Conservation (phyloP, 2,888 invertebrate genomes). For the Dione vanillae region DNA sequence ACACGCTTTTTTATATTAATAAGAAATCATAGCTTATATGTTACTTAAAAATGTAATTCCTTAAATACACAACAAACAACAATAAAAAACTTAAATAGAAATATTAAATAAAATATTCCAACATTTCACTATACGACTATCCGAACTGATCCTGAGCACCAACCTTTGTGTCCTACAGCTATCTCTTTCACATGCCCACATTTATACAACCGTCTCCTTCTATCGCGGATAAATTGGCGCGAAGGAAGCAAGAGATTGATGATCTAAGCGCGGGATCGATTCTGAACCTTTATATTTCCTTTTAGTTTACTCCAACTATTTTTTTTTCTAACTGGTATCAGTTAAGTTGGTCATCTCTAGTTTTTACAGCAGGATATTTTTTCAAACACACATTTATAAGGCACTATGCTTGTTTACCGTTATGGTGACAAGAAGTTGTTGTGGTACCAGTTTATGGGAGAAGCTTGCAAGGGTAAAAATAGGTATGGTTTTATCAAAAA, state of each 20-base stretch:
- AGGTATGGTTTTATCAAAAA: neutral
- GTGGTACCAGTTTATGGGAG: neutral
- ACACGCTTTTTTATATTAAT: too few species aligned
- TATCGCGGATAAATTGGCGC: constrained; percentile 63
- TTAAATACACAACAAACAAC: too few species aligned
- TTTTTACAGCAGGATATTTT: constrained; percentile 32
- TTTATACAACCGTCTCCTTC: constrained; percentile 53
- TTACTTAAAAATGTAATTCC: too few species aligned
- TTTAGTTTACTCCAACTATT: constrained; percentile 38
- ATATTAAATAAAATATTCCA: neutral
- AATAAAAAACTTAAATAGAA: neutral
- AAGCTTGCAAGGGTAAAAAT: constrained; percentile 13
- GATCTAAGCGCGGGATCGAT: constrained; percentile 69
- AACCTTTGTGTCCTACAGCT: constrained; percentile 43
- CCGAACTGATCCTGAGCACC: constrained; percentile 56
- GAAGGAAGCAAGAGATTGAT: constrained; percentile 78
- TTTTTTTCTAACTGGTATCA: constrained; percentile 19
- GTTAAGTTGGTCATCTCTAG: constrained; percentile 39
- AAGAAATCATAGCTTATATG: too few species aligned
- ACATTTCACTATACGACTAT: constrained; percentile 29
- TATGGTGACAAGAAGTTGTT: constrained; percentile 3
- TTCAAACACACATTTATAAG: constrained; percentile 15
- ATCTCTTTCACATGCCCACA: constrained; percentile 51
- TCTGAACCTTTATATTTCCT: constrained; percentile 32
- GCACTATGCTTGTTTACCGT: constrained; percentile 12